phyloP scores from a whole-genome alignment of 2,888 invertebrate genomes.

The Caenorhabditis doughertyi region DNA sequence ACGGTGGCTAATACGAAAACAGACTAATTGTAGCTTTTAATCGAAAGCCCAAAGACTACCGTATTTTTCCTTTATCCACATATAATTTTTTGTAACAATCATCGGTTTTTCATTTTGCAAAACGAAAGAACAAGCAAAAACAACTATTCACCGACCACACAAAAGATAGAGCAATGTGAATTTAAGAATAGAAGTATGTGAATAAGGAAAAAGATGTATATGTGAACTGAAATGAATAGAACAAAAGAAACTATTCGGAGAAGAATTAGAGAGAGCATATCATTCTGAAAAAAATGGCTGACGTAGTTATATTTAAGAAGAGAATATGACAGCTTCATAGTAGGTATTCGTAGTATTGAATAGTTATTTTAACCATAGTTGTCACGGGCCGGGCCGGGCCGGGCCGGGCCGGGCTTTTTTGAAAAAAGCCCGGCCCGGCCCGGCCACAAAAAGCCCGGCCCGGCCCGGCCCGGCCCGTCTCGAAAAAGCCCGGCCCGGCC shows the following conservation, averaged over 20 bases:
- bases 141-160: neutral
- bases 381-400: too few species aligned
- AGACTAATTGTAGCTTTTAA: constrained; percentile 5
- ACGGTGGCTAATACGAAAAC: neutral
- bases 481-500: too few species aligned
- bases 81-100: neutral
- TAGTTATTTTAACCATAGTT: too few species aligned
- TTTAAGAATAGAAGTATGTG: neutral
- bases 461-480: too few species aligned
- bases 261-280: constrained; percentile 6
- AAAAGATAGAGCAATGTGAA: neutral
- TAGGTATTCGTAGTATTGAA: too few species aligned
- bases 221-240: constrained; percentile 22
- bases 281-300: too few species aligned
- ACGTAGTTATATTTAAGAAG: too few species aligned
- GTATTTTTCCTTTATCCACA: neutral
- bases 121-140: neutral
- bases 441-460: too few species aligned
- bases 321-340: too few species aligned
- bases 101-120: neutral
- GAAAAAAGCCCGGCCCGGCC: too few species aligned
- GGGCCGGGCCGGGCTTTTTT: too few species aligned
- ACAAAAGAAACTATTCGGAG: neutral
- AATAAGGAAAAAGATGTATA: constrained; percentile 10
- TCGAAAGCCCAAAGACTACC: constrained; percentile 17